Base-by-base conservation (phyloP, 2,888 invertebrate genomes). In the Argynnis bischoffii region DNA sequence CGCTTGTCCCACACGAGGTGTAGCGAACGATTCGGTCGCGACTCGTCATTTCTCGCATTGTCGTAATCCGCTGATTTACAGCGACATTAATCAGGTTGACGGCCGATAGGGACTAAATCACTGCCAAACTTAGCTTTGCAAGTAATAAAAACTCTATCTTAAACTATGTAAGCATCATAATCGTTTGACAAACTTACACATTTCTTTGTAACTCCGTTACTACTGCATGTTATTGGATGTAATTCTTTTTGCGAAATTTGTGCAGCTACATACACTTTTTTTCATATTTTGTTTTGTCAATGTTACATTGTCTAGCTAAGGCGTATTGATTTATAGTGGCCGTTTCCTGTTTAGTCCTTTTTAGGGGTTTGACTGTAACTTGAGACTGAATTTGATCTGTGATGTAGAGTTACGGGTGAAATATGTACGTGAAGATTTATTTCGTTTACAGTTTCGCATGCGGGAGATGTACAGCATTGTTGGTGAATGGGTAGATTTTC, bases 61-160 rank as follows among this genome's bases (percentile, higher is more conserved):
- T 92, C 91, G 92, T 92, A 92, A 92, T 92, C 92, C 92, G 87
- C 88, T 92, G 92, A 92, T 92, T 92, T 92, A 92, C 91, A 88
- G 88, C 89, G 84, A 87, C 92, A 92, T 92, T 92, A 91, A 92
- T 92, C 92, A 92, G 92, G 87, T 87, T 88, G 91, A 90, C 92
- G 90, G 90, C 87, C 91, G 92, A 92, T 92, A 90, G 91, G 91
- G 92, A 89, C 91, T 89, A 91, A 90, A 89, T 90, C 88, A 89
- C 87, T 85, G 83, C 85, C 87, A 84, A 78, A 77, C 79, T 80
- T 81, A 81, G 77, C 77, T 77, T 75, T 84, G 80, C 87, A 68
- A 72, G 72, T 79, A 77, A 75, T 78, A 74, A 72, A 75, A 73
- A 79, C 87, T 79, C 76, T 89, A 84, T 72, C 61, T 72, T 69